Evolutionary conservation across 2,888 invertebrate species (phyloP).

Genomic region (Cordylochernes scorpioides): DNA sequence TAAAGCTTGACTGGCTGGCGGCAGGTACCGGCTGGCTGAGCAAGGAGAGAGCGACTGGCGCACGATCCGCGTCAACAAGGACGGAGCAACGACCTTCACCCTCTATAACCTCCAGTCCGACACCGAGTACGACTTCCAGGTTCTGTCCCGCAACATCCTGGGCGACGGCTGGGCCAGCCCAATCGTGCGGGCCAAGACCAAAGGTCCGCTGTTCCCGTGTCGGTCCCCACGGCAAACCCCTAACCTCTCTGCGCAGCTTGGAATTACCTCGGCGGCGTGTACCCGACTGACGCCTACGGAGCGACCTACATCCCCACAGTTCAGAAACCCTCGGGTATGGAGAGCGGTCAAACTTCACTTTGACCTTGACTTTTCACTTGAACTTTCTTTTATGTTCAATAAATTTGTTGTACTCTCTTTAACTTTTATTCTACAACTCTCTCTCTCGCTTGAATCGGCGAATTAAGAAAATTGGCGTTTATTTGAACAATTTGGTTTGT

Average conservation of each 20-base stretch:
- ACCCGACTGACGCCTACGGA: slow-evolving; percentile 39
- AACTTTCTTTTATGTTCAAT: too few species aligned
- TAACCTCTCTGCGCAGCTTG: too few species aligned
- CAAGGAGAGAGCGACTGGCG: slow-evolving; percentile 55
- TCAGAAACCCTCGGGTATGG: slow-evolving; percentile 40
- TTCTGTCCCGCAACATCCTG: slow-evolving; percentile 72
- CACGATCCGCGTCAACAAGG: slow-evolving; percentile 71
- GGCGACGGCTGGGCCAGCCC: slow-evolving; percentile 91
- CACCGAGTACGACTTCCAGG: slow-evolving; percentile 82
- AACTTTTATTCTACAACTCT: too few species aligned
- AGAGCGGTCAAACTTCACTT: too few species aligned
- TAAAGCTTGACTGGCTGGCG: neutral
- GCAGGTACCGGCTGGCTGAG: slow-evolving; percentile 46
- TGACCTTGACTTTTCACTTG: too few species aligned
- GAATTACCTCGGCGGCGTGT: slow-evolving; percentile 27
- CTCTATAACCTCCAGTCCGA: slow-evolving; percentile 68
- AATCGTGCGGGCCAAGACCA: slow-evolving; percentile 58
- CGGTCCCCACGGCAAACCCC: too few species aligned
- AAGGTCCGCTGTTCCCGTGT: too few species aligned
- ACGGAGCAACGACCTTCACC: slow-evolving; percentile 66
- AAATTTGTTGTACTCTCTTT: too few species aligned
- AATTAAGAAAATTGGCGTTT: too few species aligned
- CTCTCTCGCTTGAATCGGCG: too few species aligned
- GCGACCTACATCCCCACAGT: slow-evolving; percentile 38
- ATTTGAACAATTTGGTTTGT: too few species aligned